Base-by-base conservation (phyloP, 2,113 vertebrate species). In the Nansenia antarctica region DNA sequence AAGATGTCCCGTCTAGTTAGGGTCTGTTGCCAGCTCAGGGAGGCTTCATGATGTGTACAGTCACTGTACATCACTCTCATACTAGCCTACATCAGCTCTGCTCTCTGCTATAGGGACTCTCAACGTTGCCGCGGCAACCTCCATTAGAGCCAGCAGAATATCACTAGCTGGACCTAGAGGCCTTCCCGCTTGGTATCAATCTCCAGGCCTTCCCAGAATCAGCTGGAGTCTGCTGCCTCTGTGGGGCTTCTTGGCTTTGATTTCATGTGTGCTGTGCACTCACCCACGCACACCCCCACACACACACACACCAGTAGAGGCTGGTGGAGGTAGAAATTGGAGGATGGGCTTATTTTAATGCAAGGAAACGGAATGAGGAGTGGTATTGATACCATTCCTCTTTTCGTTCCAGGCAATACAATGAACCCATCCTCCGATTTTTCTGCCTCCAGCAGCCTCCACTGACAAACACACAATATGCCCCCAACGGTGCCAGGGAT, bases 371-470 rank as follows among this genome's bases (percentile, higher is more conserved):
- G n/a, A n/a, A n/a, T n/a, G n/a, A n/a, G n/a, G n/a, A n/a, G n/a
- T n/a, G n/a, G n/a, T n/a, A n/a, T n/a, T n/a, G n/a, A n/a, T n/a
- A n/a, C n/a, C n/a, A n/a, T n/a, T n/a, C n/a, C n/a, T n/a, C n/a
- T n/a, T n/a, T n/a, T n/a, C 35, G 11, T 37, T 37, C 35, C 5
- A 11, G 5, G 35, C 35, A 37, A 37, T 37, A 37, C 11, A 37
- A 37, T 37, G 35, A 5, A 11, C 35, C 35, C 35, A 5, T 37
- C 5, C 11, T 31, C 66, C 75, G 68, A 78, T 32, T 80, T 69
- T 70, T 30, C 76, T 75, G n/a, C 12, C 53, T 52, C 69, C 62
- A 64, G 20, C 52, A 59, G 54, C 47, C 35, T 11, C 35, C 35
- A 37, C 5, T 5, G 35, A 11, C 5, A 37, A 37, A n/a, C n/a